Evolutionary conservation across 2,888 invertebrate species (phyloP), one percentile per base, ranked within the genome.

Genomic region (Lymantria dispar): DNA sequence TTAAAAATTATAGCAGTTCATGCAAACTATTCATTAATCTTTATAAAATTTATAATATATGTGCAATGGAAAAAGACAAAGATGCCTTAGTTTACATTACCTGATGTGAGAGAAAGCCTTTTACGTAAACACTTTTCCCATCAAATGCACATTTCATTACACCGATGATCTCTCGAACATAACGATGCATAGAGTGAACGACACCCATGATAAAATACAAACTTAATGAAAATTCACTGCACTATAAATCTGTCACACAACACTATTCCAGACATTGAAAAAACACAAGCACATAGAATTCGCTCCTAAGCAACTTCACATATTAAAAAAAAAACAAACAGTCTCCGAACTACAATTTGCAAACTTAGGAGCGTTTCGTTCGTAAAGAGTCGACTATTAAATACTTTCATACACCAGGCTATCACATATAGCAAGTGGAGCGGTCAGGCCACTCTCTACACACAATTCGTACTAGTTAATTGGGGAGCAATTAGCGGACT

Each of bases 341-440:
- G 51, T 45, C 64, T 47, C 56, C 54, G 61, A 57, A 47, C 56
- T 48, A 64, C 65, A 74, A 74, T 76, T 75, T 74, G 68, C 65
- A 65, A 68, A 60, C 55, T 60, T 59, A 62, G 64, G 56, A 68
- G 61, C 65, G 72, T 77, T 78, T 78, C 80, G 74, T 76, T 77
- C 73, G 74, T 78, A 79, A 81, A 81, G 75, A 70, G 60, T 54
- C 63, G 72, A 69, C 74, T 75, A 78, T 80, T 76, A 80, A 76
- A 78, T 82, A 85, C 87, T 87, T 90, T 87, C 88, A 80, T 82
- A 78, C 78, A 73, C 81, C 74, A 78, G 80, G 77, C 79, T 83
- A 86, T 85, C 88, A 85, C 85, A 86, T 83, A 86, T 87, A 84
- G 70, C 84, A 89, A 90, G 87, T 91, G 87, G 90, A 91, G 89